Evolutionary conservation across 2,797 vertebrate species (phyloP), one percentile per base, ranked within the genome.

Genomic region (Alectoris magna): DNA sequence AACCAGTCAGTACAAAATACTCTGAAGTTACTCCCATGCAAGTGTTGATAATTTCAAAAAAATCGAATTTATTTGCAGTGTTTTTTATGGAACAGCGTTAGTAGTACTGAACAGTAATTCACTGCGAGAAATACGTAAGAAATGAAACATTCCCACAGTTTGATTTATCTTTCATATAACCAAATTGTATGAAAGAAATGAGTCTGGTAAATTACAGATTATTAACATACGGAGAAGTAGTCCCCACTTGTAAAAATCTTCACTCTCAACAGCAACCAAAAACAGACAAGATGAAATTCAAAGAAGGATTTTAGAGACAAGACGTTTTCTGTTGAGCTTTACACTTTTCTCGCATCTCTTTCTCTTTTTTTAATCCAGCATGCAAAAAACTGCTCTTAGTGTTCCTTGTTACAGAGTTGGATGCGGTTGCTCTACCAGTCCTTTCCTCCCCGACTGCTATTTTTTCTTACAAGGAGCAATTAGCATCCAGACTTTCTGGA

Each of bases 221-320:
- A 68, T 67, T 60, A 36, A 29, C 0, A 1, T 38, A 24, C 51
- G 51, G 24, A 79, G 71, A 87, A 39, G 39, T 48, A 34, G 15
- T 39, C 41, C 31, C 88, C 81, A 68, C 34, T 1, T 60, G n/a
- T 77, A 72, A 92, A 85, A 84, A 62, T 59, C 62, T 68, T 64
- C 49, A 69, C 60, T 88, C 83, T 73, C 91, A 81, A 89, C 69
- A 93, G 75, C 75, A 94, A 90, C 64, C 59, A 73, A 85, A 85
- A 92, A 82, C 82, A 75, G 69, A 39, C 41, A 72, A 72, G 87
- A 53, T 62, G 41, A 76, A 85, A 69, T 51, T 84, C 49, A 78
- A 68, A 89, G 70, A n/a, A 59, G 75, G 59, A 60, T 90, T 83
- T 81, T 84, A 87, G 72, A 96, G 82, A 93, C 84, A 94, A 93